Percentiles rank a stretch among this genome's conserved stretches.
These are phyloP conservation scores for Stratiomys singularior DNA, from an alignment of 2,888 invertebrate species.

Conservation along the genomic window DNA sequence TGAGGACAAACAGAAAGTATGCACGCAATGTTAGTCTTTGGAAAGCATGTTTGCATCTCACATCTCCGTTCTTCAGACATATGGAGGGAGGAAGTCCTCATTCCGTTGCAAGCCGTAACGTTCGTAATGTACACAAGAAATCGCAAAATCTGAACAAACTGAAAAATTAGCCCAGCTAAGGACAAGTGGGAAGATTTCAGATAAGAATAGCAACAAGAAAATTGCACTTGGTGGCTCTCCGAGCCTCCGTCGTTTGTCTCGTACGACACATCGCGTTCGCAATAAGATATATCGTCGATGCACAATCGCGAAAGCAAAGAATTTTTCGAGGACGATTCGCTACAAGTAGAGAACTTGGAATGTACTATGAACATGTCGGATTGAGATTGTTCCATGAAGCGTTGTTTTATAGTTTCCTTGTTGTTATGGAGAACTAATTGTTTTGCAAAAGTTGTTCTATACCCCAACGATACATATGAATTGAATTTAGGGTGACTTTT, in stretches of 20 bases:
- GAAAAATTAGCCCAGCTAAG: constrained; percentile 26
- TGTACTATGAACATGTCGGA: constrained; percentile 35
- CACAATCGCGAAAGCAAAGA: constrained; percentile 48
- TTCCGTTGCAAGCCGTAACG: too few species aligned
- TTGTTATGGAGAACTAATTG: neutral
- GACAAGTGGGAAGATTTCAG: constrained; percentile 2
- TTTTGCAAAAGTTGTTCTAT: neutral
- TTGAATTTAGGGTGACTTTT: too few species aligned
- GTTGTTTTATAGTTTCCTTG: neutral
- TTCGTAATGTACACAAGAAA: too few species aligned
- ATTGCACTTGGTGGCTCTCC: neutral
- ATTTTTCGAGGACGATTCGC: constrained; percentile 40
- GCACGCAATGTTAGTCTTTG: constrained; percentile 34
- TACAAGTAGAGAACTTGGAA: constrained; percentile 34
- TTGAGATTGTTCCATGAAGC: neutral
- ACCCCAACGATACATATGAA: neutral
- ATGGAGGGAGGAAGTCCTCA: too few species aligned
- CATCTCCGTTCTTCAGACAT: neutral
- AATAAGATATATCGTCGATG: constrained; percentile 48
- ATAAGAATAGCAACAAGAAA: constrained; percentile 45
- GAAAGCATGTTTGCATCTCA: constrained; percentile 21
- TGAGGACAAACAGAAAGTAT: constrained; percentile 17
- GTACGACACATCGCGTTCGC: constrained; percentile 41
- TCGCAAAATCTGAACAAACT: neutral
- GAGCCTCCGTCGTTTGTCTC: constrained; percentile 29